Evolutionary conservation across 2,113 vertebrate species (phyloP), one percentile per base, ranked within the genome.

Genomic region (Fregetta grallaria): DNA sequence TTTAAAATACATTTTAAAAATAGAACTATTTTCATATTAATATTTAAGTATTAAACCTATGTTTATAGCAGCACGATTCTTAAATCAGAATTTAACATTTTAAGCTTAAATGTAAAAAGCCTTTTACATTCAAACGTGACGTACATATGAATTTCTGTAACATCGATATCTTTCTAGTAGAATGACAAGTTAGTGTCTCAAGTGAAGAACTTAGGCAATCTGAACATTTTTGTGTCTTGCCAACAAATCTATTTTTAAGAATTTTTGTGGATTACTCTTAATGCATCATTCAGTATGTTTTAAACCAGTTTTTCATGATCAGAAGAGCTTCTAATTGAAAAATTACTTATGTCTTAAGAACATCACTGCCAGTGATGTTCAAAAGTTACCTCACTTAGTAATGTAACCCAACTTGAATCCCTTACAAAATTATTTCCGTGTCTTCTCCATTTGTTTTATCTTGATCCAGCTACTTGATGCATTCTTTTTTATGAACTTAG

Each of bases 1-100:
- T 94, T 94, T 80, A 23, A 94, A 84, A 86, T 68, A 65, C 73
- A 23, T 82, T 90, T 96, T 91, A 1, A 26, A 96, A 90, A 79
- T 74, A 92, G 52, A 52, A 65, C 67, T 95, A 84, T 95, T 96
- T 96, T 95, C 87, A 56, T 92, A 88, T 75, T 90, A 66, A 55
- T 94, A 47, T 82, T 92, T 92, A 68, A 92, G 40, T 76, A 55
- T 88, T 76, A 91, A 89, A 26, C 72, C 52, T 87, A 3, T 90
- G 88, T 90, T 89, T 87, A 45, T 63, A 92, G 65, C 58, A 78
- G 36, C 62, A 73, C 36, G 45, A 70, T 73, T 94, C 88, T 80
- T 93, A 88, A 86, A 77, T 90, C 75, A 47, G 59, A 93, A 61
- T 93, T 86, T 42, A 63, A 92, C 70, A 38, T 73, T 94, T 91